Evolutionary conservation across 2,888 invertebrate species (phyloP), one percentile per base, ranked within the genome.

Genomic region (Tipula confusa): DNA sequence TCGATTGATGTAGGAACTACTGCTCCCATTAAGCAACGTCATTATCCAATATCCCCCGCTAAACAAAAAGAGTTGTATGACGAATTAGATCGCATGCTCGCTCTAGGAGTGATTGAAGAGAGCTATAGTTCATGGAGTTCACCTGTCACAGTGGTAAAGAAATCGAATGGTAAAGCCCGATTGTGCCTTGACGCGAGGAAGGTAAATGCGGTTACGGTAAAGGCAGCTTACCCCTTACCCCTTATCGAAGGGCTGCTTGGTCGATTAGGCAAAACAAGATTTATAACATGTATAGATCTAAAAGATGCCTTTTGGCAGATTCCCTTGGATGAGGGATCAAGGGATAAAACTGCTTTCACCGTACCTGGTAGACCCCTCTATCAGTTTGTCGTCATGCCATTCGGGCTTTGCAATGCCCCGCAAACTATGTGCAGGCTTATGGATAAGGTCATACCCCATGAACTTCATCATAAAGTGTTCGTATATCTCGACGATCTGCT

Each of bases 371-470:
- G 31, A 6, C 36, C n/a, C n/a, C n/a, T n/a, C n/a, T n/a, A n/a
- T n/a, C n/a, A n/a, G n/a, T n/a, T n/a, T n/a, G n/a, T n/a, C 0
- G 36, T 6, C 36, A 38, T 38, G 7, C 7, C 36, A 38, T 38
- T 38, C 9, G 11, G 36, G 5, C 36, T 36, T 36, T 83, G 79
- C 6, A 81, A 81, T 13, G 29, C 29, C 29, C 4, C 29, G 1
- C 81, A 81, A 28, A 81, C 29, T 13, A 81, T 81, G 81, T 81
- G 81, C 29, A 31, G 29, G 81, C 31, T 81, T 6, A 81, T 81
- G 81, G 81, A 81, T 31, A 83, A 79, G 15, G 83, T 43, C 11
- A 82, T 43, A n/a, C n/a, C n/a, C n/a, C n/a, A n/a, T n/a, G n/a
- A n/a, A n/a, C n/a, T n/a, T n/a, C n/a, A n/a, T n/a, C n/a, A n/a